A percentile compares a stretch with the other conserved stretches of the same genome.
Conservation (phyloP, 2,797 vertebrate genomes). For the Gallirallus australis region DNA sequence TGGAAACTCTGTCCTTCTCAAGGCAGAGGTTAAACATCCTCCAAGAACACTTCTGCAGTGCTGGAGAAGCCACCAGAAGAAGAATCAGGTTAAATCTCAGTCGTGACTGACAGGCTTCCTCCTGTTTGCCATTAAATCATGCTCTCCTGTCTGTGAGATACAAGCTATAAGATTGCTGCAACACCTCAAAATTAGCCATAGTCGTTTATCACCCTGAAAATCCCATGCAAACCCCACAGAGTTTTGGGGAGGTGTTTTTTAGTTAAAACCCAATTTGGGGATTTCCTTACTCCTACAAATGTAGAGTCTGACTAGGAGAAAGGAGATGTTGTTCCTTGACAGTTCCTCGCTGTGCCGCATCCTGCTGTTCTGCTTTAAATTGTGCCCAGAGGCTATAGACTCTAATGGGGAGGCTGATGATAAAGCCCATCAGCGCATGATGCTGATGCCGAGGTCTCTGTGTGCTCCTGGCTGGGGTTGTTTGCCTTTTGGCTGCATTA, state of each 20-base stretch:
- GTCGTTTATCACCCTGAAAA: not conserved
- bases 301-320: not conserved
- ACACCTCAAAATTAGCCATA: not conserved
- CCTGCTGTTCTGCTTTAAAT: slow-evolving; percentile 8
- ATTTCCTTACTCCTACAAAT: not conserved
- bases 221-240: not conserved
- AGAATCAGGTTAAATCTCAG: not conserved
- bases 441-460: accelerated
- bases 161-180: not conserved
- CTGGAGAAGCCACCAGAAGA: not conserved
- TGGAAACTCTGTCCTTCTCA: not conserved
- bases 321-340: not conserved
- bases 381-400: not conserved
- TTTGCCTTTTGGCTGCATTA: slow-evolving; percentile 25
- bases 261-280: not conserved
- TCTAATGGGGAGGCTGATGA: no score
- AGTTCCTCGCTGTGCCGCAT: not conserved
- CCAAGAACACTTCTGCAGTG: not conserved
- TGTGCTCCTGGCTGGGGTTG: not conserved
- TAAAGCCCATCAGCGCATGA: accelerated
- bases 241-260: not conserved
- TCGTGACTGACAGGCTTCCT: not conserved
- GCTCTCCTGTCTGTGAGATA: not conserved
- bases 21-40: not conserved
- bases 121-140: not conserved